Evolutionary conservation across 1,140 invertebrate species (phyloP), one percentile per base, ranked within the genome.

Genomic region (Archivesica marissinica): DNA sequence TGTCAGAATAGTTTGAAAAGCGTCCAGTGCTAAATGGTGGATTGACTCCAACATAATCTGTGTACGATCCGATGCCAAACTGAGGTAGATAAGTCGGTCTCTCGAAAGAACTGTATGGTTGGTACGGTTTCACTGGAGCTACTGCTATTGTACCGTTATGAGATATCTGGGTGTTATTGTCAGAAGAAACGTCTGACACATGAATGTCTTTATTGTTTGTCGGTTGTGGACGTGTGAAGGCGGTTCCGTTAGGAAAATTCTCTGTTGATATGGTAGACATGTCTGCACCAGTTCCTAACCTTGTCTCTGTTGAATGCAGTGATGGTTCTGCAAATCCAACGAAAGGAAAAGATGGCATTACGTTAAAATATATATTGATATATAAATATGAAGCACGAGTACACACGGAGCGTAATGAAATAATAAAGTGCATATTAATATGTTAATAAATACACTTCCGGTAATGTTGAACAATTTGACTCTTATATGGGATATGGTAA

Each of bases 31-130:
- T 75, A 54, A 88, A 80, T 0, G 85, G 52, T n/a, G 72, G 68
- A 35, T 86, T 87, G 20, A 86, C 61, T 11, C 72, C 84, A 25
- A 91, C 88, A 44, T 89, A 89, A 66, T 91, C 91, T 25, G 88
- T 81, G 66, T 91, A 92, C 11, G 91, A 87, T 59, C 77, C 78
- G 13, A 88, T 39, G 6, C 89, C 86, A 56, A 89, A 89, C 56
- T 90, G 90, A 41, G 91, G 81, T 17, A 92, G 52, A 52, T 92
- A 92, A 0, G 88, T 80, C 0, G 89, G 83, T 64, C 88, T 80
- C 23, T 91, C 90, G 64, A 88, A 90, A 15, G 88, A 35, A 30
- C 75, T 78, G 54, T 90, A 86, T 1, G 88, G 66, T 13, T 78
- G 79, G 33, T 89, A 88, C 20, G 86, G 86, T 79, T 91, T 91